A percentile compares a stretch with the other conserved stretches of the same genome.
These are phyloP conservation scores for Macrotis lagotis DNA, from an alignment of 2,113 vertebrate species.

Conservation along the genomic window DNA sequence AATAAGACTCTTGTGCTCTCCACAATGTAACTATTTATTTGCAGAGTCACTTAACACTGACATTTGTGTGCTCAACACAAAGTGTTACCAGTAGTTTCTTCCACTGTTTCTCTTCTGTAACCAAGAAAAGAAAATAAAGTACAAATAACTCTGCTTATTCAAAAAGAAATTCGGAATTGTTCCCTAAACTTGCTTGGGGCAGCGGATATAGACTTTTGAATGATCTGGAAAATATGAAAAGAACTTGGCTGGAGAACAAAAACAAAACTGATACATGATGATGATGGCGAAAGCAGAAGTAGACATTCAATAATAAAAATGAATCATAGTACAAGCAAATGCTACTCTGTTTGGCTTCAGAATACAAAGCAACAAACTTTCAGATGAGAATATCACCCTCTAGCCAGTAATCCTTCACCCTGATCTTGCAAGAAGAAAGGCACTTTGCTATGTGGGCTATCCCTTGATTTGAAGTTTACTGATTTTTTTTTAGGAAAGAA, in stretches of 20 bases:
- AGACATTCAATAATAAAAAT: conserved; percentile 72
- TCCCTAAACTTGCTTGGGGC: conserved; percentile 73
- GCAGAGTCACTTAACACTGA: conserved; percentile 45
- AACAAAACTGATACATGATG: conserved; percentile 73
- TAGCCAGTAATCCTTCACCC: background rate
- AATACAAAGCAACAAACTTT: conserved; percentile 63
- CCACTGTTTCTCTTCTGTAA: conserved; percentile 74
- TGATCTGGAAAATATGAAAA: conserved; percentile 83
- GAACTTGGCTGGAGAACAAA: conserved; percentile 76
- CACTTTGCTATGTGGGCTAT: conserved; percentile 66
- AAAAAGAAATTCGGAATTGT: conserved; percentile 75
- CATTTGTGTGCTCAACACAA: conserved; percentile 25
- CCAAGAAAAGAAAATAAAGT: conserved; percentile 77
- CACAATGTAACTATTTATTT: conserved; percentile 72
- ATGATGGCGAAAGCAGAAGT: conserved; percentile 82
- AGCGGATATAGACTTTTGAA: conserved; percentile 76
- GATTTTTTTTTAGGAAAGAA: conserved; percentile 56
- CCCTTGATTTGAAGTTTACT: conserved; percentile 61
- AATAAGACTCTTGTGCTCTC: conserved; percentile 50
- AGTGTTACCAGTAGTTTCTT: conserved; percentile 65
- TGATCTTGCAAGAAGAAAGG: conserved; percentile 24
- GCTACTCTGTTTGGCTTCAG: conserved; percentile 70
- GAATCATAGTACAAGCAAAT: conserved; percentile 65
- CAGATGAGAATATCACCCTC: conserved; percentile 63
- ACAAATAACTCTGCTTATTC: conserved; percentile 77